Evolutionary conservation across 1,140 invertebrate genomes (phyloP), one percentile per base, ranked within the genome.

Genomic region (Drosophila varians): DNA sequence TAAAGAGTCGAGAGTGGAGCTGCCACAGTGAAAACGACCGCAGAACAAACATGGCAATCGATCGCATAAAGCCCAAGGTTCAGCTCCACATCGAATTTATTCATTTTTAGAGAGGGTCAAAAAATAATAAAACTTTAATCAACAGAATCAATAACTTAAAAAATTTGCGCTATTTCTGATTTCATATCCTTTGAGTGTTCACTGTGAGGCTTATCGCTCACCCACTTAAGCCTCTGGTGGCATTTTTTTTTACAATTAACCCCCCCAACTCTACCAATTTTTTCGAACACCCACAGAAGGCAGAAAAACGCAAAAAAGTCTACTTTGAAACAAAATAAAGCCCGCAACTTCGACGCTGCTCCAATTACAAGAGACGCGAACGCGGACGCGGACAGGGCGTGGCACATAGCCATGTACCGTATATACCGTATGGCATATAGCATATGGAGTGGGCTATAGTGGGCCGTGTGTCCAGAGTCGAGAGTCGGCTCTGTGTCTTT

Each of bases 231-330:
- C 28, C 9, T 9, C 9, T 31, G 28, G 28, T 31, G 28, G 28
- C 28, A 31, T 31, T 31, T 31, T 31, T 31, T n/a, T n/a, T 11
- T 4, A 31, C 9, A n/a, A 31, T n/a, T 31, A n/a, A 31, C 28
- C 38, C 55, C 68, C 46, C 42, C 48, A 14, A 12, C 36, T 43
- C 71, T 26, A 40, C 52, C 28, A 79, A 71, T 73, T 82, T 82
- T 84, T 80, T 75, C 80, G n/a, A 86, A 79, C 75, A 84, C 76
- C 76, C 80, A 84, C 65, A 75, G 23, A 40, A 51, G 47, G 6
- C 11, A 68, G 38, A 26, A 26, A 14, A 8, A 26, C 9, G 2
- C 28, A 14, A 31, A 64, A 54, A 46, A 26, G 42, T 43, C 58
- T 36, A 38, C 62, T 66, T 66, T 53, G 46, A 68, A 53, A 68